phyloP scores from a whole-genome alignment of 2,113 vertebrate genomes.

The Aspiorhynchus laticeps region DNA sequence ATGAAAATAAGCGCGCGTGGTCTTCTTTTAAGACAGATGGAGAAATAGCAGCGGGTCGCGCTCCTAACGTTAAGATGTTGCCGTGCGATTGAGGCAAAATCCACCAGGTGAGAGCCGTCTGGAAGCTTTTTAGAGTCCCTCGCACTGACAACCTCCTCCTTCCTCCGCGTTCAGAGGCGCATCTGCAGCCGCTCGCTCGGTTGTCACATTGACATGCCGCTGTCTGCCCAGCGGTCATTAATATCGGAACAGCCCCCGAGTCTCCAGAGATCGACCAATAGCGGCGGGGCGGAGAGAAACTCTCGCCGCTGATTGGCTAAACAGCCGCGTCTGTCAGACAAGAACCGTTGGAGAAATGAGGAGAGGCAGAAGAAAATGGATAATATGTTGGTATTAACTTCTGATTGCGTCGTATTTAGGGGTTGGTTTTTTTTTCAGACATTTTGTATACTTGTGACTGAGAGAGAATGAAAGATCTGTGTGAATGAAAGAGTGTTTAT shows the following conservation, averaged over 20 bases:
- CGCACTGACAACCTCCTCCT: slow-evolving; percentile 66
- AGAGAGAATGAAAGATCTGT: background rate
- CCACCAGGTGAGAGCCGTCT: slow-evolving; percentile 58
- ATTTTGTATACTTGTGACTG: slow-evolving; percentile 68
- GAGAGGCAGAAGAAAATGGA: slow-evolving; percentile 71
- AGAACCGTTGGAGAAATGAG: slow-evolving; percentile 49
- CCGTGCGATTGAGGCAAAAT: slow-evolving; percentile 69
- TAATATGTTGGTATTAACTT: slow-evolving; percentile 75
- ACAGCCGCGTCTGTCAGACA: slow-evolving; percentile 68
- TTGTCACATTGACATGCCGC: slow-evolving; percentile 85
- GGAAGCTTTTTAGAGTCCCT: slow-evolving; percentile 66
- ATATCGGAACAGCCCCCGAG: slow-evolving; percentile 78
- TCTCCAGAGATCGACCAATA: slow-evolving; percentile 82
- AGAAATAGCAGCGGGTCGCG: slow-evolving; percentile 55
- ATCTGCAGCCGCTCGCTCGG: slow-evolving; percentile 71
- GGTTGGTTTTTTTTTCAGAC: slow-evolving; percentile 65
- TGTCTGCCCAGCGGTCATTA: slow-evolving; percentile 86
- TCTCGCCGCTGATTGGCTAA: slow-evolving; percentile 81
- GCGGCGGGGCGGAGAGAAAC: slow-evolving; percentile 74
- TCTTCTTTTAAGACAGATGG: slow-evolving; percentile 64
- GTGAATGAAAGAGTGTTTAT: background rate
- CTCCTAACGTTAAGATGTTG: slow-evolving; percentile 42
- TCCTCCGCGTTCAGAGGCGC: slow-evolving; percentile 83
- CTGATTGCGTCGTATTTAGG: slow-evolving; percentile 63
- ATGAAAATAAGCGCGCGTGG: slow-evolving; percentile 68